Conservation (phyloP, 2,113 vertebrate species). For the Mesitornis unicolor region DNA sequence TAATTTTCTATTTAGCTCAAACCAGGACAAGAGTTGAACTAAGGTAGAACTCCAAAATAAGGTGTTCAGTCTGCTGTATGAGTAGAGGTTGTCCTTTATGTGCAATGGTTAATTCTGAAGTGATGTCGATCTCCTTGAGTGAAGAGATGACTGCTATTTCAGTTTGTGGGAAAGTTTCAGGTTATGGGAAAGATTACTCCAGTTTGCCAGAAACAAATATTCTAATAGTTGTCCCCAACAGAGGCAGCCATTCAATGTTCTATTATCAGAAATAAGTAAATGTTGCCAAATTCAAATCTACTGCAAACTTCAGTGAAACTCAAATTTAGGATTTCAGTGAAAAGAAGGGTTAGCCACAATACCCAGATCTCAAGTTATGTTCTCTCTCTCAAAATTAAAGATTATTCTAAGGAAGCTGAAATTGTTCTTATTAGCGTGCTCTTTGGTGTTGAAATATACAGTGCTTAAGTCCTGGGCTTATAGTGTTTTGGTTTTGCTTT, state of each 20-base stretch:
- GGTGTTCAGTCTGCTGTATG: neutral
- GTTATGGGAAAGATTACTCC: neutral
- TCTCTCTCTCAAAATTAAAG: neutral
- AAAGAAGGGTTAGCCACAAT: neutral
- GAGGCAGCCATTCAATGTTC: neutral
- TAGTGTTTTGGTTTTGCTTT: neutral
- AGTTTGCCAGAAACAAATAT: neutral
- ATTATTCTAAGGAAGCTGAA: neutral
- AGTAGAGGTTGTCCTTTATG: neutral
- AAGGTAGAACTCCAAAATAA: neutral
- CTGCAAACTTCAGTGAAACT: neutral
- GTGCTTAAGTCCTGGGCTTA: neutral
- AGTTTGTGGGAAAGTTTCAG: neutral
- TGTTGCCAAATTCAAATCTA: neutral
- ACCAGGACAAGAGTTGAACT: neutral
- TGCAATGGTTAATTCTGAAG: neutral
- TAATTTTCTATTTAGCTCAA: too few species aligned
- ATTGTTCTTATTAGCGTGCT: neutral
- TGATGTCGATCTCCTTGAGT: neutral
- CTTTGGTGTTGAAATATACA: neutral
- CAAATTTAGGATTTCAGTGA: neutral
- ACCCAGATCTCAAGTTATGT: neutral
- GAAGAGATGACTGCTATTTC: neutral
- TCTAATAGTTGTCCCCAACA: fast-evolving
- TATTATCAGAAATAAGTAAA: neutral